A percentile compares a stretch with the other conserved stretches of the same genome.
phyloP scores from a whole-genome alignment of 1,140 invertebrate genomes.

The Lasioglossum albipes region DNA sequence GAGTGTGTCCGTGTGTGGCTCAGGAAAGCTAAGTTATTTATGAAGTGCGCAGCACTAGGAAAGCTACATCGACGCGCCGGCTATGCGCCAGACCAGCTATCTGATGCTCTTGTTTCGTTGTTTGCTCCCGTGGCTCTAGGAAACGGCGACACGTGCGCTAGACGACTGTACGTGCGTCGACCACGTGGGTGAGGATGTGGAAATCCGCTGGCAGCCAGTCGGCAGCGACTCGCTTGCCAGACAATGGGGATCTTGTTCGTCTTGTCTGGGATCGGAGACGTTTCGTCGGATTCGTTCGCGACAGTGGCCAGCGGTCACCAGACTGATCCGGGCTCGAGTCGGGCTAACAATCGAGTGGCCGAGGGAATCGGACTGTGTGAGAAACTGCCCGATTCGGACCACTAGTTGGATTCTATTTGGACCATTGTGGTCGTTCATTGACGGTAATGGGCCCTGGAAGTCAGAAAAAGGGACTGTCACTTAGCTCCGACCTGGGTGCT shows the following conservation, averaged over 20 bases:
- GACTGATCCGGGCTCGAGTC: neutral
- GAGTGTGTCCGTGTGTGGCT: slow-evolving; percentile 43
- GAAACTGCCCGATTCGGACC: too few species aligned
- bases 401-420: neutral
- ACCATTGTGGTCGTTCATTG: too few species aligned
- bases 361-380: too few species aligned
- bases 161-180: slow-evolving; percentile 10
- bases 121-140: slow-evolving; percentile 62
- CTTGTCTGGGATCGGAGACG: neutral
- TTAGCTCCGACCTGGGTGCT: too few species aligned
- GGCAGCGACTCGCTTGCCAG: too few species aligned
- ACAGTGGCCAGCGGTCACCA: neutral
- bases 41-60: slow-evolving; percentile 55
- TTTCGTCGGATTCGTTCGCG: neutral
- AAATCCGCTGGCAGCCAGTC: neutral
- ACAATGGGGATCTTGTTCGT: slow-evolving; percentile 18
- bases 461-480: too few species aligned
- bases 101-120: slow-evolving; percentile 71
- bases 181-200: slow-evolving; percentile 38
- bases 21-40: slow-evolving; percentile 63
- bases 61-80: slow-evolving; percentile 1
- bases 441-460: too few species aligned
- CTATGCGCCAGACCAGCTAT: slow-evolving; percentile 44
- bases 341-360: too few species aligned
- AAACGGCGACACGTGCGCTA: slow-evolving; percentile 68